phyloP scores from a whole-genome alignment of 2,113 vertebrate species.

The Sapajus apella region DNA sequence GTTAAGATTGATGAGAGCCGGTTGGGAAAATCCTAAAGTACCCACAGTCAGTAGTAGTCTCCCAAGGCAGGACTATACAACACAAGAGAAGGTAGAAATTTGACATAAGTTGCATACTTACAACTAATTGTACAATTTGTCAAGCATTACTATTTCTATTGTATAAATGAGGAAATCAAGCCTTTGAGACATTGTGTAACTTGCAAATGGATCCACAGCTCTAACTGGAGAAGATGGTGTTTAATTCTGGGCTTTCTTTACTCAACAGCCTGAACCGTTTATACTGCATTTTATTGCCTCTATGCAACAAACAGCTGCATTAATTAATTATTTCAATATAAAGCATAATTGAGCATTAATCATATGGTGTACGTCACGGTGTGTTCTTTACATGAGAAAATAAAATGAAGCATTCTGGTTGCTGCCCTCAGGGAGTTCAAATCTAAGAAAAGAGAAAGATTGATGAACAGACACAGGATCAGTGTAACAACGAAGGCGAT shows the following conservation, averaged over 20 bases:
- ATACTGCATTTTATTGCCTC: not conserved
- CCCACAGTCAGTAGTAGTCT: not conserved
- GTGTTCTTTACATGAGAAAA: not conserved
- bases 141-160: not conserved
- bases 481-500: not conserved
- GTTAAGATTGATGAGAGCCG: not conserved
- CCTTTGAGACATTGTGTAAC: not conserved
- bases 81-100: not conserved
- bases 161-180: not conserved
- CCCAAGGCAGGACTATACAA: not conserved
- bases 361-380: not conserved
- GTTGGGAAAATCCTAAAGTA: not conserved
- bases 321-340: slow-evolving; percentile 4
- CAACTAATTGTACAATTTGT: not conserved
- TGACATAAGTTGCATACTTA: not conserved
- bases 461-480: not conserved
- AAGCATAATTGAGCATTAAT: not conserved
- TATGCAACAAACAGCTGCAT: not conserved
- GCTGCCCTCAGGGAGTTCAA: not conserved
- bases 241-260: not conserved
- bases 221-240: not conserved
- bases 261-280: not conserved
- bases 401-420: not conserved
- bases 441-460: not conserved
- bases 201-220: not conserved